Percentiles rank a stretch among this genome's conserved stretches.
Conservation (phyloP, 1,140 invertebrate genomes). For the Ceratina japonica region DNA sequence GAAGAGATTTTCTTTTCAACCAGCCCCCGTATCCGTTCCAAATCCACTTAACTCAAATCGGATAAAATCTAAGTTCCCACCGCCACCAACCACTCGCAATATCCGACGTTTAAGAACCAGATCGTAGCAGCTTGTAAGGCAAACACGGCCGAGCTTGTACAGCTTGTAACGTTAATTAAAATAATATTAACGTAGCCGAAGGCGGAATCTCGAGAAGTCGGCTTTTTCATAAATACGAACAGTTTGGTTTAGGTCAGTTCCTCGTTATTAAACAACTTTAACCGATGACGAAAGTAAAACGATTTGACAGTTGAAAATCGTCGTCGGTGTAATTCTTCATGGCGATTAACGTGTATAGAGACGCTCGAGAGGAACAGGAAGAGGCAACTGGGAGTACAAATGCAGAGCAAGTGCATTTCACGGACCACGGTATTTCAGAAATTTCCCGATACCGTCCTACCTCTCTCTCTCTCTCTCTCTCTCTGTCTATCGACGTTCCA, state of each 20-base stretch:
- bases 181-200: too few relatives aligned
- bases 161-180: too few relatives aligned
- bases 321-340: constrained; percentile 6
- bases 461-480: too few relatives aligned
- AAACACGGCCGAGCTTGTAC: too few relatives aligned
- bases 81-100: background rate
- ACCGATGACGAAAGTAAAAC: background rate
- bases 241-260: too few relatives aligned
- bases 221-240: too few relatives aligned
- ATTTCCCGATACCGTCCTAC: constrained; percentile 58
- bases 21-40: constrained; percentile 10
- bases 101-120: background rate
- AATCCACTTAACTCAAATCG: constrained; percentile 17
- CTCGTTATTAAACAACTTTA: too few relatives aligned
- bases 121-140: too few relatives aligned
- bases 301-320: background rate
- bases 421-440: constrained; percentile 63
- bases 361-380: background rate
- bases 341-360: too few relatives aligned
- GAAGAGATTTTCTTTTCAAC: constrained; percentile 10
- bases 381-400: constrained; percentile 47
- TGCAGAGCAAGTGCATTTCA: constrained; percentile 64
- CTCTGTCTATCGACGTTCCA: constrained; percentile 31
- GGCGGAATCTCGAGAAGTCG: too few relatives aligned
- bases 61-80: constrained; percentile 8